A percentile compares a stretch with the other conserved stretches of the same genome.
Conservation (phyloP, 2,113 vertebrate genomes). For the Dipodomys stephensi region DNA sequence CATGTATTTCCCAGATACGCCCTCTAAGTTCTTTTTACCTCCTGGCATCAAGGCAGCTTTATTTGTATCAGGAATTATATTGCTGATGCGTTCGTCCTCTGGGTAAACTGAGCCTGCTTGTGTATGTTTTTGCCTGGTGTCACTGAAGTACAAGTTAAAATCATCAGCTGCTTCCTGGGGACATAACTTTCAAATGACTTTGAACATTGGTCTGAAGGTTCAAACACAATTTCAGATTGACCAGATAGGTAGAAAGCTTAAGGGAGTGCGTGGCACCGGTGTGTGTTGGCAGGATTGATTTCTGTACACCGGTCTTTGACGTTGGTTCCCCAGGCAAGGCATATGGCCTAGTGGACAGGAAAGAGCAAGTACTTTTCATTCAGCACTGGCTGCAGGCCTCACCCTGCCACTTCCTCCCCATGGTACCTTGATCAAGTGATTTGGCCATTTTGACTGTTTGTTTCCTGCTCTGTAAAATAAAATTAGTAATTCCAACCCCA, state of each 20-base stretch:
- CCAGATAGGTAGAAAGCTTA: conserved; percentile 1
- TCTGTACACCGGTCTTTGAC: background rate
- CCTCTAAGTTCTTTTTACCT: background rate
- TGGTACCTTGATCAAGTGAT: background rate
- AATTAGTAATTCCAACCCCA: background rate
- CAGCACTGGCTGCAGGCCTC: no score
- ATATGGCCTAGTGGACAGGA: background rate
- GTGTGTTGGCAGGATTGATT: background rate
- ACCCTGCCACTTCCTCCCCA: background rate
- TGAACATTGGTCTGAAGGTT: conserved; percentile 33
- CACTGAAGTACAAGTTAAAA: conserved; percentile 36
- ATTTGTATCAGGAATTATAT: background rate
- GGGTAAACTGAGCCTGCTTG: background rate
- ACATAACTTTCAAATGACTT: conserved; percentile 38
- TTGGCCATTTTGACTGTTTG: background rate
- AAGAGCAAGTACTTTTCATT: background rate
- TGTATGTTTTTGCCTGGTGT: background rate
- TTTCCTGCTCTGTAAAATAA: conserved; percentile 28
- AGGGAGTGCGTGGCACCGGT: background rate
- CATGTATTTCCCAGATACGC: background rate
- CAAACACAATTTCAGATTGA: conserved; percentile 44
- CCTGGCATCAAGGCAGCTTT: background rate
- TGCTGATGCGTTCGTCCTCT: background rate
- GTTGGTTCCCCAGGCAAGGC: background rate
- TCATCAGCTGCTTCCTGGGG: conserved; percentile 49